A percentile compares a stretch with the other conserved stretches of the same genome.
These are phyloP conservation scores for Fregetta grallaria DNA, from an alignment of 2,113 vertebrate species.

Conservation along the genomic window DNA sequence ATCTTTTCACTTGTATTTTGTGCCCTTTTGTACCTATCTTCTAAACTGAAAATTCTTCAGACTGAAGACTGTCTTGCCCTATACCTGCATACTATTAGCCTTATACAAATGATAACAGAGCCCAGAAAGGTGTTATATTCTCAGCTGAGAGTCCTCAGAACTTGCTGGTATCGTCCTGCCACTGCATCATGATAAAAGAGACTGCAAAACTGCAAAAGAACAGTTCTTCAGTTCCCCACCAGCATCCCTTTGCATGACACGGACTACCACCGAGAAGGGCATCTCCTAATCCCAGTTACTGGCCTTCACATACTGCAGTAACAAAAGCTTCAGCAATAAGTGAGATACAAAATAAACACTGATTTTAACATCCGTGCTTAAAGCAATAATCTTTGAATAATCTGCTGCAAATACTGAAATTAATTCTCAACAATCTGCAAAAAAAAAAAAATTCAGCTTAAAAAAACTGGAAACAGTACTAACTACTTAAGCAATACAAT, in stretches of 20 bases:
- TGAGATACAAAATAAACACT: neutral
- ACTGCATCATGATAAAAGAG: neutral
- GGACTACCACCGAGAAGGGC: neutral
- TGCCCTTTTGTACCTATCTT: neutral
- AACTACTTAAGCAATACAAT: neutral
- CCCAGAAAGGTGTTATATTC: neutral
- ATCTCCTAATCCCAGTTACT: neutral
- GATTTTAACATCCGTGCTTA: neutral
- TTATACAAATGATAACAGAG: neutral
- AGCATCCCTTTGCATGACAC: neutral
- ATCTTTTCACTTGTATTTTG: neutral
- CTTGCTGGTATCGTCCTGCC: neutral
- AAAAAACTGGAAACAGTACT: neutral
- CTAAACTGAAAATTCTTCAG: neutral
- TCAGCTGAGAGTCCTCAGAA: neutral
- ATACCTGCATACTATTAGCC: neutral
- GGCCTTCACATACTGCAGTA: neutral
- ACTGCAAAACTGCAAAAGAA: neutral
- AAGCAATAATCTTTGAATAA: neutral
- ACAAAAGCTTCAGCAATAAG: neutral
- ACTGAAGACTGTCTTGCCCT: neutral
- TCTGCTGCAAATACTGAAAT: neutral
- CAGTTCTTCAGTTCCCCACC: neutral
- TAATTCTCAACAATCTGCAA: neutral
- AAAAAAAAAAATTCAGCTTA: neutral